phyloP scores from a whole-genome alignment of 2,888 invertebrate species.

The Drosophila suboccidentalis region DNA sequence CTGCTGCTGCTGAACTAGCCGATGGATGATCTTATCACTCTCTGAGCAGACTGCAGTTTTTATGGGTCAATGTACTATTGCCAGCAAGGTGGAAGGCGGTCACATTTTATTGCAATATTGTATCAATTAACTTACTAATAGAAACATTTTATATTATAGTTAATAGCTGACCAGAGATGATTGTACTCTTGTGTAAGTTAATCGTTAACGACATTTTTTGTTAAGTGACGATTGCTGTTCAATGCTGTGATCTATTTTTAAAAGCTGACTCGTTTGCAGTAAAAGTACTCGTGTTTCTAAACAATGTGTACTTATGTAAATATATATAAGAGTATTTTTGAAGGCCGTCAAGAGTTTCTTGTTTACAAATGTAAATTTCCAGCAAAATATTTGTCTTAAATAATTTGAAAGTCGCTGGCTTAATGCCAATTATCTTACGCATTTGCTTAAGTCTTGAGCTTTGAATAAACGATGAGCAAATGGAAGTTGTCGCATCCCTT shows the following conservation, averaged over 20 bases:
- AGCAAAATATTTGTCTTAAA: background rate
- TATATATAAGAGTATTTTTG: background rate
- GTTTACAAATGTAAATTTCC: constrained; percentile 20
- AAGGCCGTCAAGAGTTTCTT: constrained; percentile 3
- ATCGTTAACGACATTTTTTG: background rate
- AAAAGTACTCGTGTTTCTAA: background rate
- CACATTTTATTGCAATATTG: constrained; percentile 5
- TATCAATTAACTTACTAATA: constrained; percentile 5
- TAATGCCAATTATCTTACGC: background rate
- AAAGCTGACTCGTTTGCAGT: background rate
- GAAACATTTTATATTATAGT: constrained; percentile 3
- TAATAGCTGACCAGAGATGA: background rate
- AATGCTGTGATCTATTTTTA: constrained; percentile 3
- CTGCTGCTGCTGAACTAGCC: constrained; percentile 4
- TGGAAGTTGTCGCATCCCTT: background rate
- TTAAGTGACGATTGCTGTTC: background rate
- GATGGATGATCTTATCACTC: constrained; percentile 40
- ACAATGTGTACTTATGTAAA: constrained; percentile 1
- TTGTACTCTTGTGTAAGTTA: constrained; percentile 3
- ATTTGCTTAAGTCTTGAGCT: background rate
- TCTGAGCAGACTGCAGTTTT: constrained; percentile 47
- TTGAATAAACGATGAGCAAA: background rate
- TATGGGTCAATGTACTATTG: constrained; percentile 68
- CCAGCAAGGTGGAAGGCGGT: background rate
- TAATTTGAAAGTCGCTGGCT: constrained; percentile 3